A percentile compares a stretch with the other conserved stretches of the same genome.
phyloP scores from a whole-genome alignment of 2,113 vertebrate species.

The Lycaon pictus region DNA sequence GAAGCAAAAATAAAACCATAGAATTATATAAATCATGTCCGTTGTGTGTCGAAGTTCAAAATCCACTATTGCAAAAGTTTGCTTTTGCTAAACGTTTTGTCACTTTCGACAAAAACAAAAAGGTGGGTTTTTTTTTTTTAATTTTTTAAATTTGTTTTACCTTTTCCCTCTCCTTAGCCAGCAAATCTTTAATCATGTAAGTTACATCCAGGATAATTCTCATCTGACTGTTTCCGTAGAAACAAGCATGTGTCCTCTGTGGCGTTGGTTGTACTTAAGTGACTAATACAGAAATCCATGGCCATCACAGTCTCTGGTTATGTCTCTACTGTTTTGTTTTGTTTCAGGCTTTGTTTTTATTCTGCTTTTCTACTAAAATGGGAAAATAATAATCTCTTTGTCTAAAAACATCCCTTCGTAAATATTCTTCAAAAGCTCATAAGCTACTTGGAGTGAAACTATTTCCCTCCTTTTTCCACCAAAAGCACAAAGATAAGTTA shows the following conservation, averaged over 20 bases:
- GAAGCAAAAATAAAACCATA: not conserved
- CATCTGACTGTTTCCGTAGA: not conserved
- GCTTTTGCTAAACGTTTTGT: not conserved
- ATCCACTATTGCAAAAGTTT: not conserved
- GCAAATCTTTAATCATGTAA: not conserved
- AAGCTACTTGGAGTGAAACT: slow-evolving; percentile 61
- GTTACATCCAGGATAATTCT: not conserved
- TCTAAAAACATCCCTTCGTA: slow-evolving; percentile 79
- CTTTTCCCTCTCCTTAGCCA: not conserved
- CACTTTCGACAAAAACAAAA: not conserved
- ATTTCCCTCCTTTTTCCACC: slow-evolving; percentile 54
- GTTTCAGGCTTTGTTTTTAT: slow-evolving; percentile 46
- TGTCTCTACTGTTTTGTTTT: slow-evolving; percentile 28
- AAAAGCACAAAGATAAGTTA: slow-evolving; percentile 70
- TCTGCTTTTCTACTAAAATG: slow-evolving; percentile 48
- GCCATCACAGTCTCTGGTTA: not conserved
- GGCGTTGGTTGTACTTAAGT: not conserved
- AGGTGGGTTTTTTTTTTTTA: no score
- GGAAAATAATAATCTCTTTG: slow-evolving; percentile 67
- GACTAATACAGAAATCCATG: slow-evolving; percentile 36
- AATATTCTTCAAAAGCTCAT: slow-evolving; percentile 71
- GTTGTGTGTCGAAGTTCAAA: not conserved
- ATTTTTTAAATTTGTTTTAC: not conserved
- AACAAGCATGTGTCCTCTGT: not conserved
- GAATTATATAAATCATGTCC: not conserved